These are phyloP conservation scores for Pelusios castaneus DNA, from an alignment of 2,113 vertebrate species.

Conservation along the genomic window DNA sequence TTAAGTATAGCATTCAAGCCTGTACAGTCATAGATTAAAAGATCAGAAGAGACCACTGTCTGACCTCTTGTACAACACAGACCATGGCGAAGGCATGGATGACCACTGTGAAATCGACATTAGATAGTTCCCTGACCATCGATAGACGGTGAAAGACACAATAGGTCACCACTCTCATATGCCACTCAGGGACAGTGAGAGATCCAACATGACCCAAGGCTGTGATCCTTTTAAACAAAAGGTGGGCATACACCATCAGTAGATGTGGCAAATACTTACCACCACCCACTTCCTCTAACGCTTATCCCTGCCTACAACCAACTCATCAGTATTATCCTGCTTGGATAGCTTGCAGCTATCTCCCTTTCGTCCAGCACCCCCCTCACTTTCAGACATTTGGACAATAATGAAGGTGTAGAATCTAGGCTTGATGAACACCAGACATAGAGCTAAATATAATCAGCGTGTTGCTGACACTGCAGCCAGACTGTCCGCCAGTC, in stretches of 20 bases:
- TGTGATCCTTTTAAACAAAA: background rate
- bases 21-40: background rate
- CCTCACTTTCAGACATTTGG: background rate
- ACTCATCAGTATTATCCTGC: background rate
- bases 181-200: background rate
- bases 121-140: background rate
- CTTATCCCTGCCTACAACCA: background rate
- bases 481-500: background rate
- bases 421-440: background rate
- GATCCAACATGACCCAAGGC: background rate
- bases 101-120: background rate
- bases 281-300: background rate
- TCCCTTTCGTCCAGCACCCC: background rate
- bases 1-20: background rate
- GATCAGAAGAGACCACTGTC: background rate
- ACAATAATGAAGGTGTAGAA: background rate
- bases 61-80: background rate
- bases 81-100: background rate
- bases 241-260: background rate
- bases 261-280: background rate
- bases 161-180: background rate
- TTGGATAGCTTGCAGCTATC: constrained; percentile 3
- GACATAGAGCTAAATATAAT: background rate
- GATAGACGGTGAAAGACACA: background rate
- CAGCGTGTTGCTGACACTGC: accelerated